Evolutionary conservation across 2,113 vertebrate species (phyloP).

Genomic region (Chascanopsetta lugubris): DNA sequence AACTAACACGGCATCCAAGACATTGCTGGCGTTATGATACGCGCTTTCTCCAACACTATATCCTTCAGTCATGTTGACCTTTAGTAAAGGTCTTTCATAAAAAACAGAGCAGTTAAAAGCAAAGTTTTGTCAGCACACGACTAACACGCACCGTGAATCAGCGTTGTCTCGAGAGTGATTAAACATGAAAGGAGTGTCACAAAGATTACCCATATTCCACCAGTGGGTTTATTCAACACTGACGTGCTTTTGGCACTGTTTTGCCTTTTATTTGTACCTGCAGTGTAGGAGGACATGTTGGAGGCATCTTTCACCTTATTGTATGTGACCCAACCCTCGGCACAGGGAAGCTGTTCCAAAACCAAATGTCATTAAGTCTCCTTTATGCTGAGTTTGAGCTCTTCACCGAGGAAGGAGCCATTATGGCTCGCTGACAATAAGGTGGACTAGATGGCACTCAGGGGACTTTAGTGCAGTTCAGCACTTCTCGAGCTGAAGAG

Average conservation of each 20-base stretch:
- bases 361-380: constrained; percentile 36
- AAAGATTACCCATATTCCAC: constrained; percentile 52
- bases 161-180: constrained; percentile 30
- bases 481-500: constrained; percentile 20
- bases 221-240: constrained; percentile 45
- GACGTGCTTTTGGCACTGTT: constrained; percentile 24
- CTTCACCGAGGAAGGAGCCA: constrained; percentile 40
- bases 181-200: constrained; percentile 47
- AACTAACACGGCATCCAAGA: no score
- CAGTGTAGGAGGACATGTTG: constrained; percentile 39
- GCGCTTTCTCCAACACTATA: background rate
- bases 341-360: constrained; percentile 47
- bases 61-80: constrained; percentile 23
- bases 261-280: constrained; percentile 6
- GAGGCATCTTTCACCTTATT: constrained; percentile 52
- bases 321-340: constrained; percentile 39
- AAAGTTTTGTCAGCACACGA: constrained; percentile 23
- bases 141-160: constrained; percentile 38
- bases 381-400: constrained; percentile 53
- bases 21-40: no score
- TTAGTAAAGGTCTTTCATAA: constrained; percentile 21
- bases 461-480: constrained; percentile 31
- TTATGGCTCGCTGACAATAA: constrained; percentile 48
- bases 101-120: constrained; percentile 19
- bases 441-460: constrained; percentile 22